Conservation (phyloP, 2,113 vertebrate genomes). For the Condylura cristata region DNA sequence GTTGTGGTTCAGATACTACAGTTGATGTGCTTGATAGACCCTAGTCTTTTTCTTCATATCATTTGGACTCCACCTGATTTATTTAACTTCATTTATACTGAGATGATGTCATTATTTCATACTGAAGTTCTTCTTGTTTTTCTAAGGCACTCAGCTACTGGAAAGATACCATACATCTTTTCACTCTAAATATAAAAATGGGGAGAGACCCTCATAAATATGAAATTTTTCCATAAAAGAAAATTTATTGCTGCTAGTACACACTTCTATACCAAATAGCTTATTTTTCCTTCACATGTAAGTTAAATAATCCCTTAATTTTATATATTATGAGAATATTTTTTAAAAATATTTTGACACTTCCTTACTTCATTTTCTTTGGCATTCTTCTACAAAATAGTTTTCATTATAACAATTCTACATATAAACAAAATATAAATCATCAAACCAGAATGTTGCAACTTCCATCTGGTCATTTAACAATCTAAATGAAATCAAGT, state of each 20-base stretch:
- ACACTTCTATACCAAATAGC: not conserved
- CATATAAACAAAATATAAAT: not conserved
- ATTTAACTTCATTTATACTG: not conserved
- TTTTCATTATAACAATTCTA: not conserved
- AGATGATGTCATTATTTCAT: not conserved
- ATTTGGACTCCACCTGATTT: not conserved
- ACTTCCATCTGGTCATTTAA: not conserved
- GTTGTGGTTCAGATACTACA: not conserved
- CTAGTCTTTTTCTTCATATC: not conserved
- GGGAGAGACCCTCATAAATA: not conserved
- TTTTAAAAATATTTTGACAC: not conserved
- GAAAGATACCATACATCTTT: not conserved
- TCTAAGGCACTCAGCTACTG: not conserved
- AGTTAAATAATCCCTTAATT: not conserved
- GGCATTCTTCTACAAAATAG: not conserved
- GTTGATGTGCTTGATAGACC: not conserved
- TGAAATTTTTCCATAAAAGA: too few relatives aligned
- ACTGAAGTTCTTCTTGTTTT: not conserved
- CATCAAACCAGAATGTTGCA: not conserved
- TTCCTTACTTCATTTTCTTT: not conserved
- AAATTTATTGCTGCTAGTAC: not conserved
- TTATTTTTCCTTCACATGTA: not conserved
- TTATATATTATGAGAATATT: not conserved
- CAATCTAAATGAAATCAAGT: not conserved
- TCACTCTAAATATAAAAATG: too few relatives aligned